Conservation (phyloP, 2,113 vertebrate genomes). For the Terrapene triunguis region DNA sequence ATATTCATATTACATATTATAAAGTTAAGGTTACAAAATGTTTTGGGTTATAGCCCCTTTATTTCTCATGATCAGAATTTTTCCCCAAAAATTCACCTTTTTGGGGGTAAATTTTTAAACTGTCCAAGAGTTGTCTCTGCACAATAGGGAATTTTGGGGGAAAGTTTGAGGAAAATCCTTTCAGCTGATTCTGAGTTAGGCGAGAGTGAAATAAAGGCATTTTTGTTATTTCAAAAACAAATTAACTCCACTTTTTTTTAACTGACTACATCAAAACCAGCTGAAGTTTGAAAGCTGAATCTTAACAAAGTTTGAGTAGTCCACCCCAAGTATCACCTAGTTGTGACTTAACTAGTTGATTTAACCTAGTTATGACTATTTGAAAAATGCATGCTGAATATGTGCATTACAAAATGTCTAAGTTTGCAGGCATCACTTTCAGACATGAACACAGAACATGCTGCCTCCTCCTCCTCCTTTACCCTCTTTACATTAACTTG, state of each 20-base stretch:
- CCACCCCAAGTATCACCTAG: neutral
- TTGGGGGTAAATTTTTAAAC: neutral
- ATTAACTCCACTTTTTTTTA: rapidly evolving
- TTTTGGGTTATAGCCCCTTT: neutral
- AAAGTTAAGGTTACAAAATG: neutral
- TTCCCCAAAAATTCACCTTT: neutral
- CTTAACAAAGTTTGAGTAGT: neutral
- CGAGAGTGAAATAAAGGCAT: neutral
- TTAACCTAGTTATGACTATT: neutral
- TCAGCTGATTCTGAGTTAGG: neutral
- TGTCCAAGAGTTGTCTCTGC: neutral
- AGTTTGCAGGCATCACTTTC: neutral
- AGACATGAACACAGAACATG: neutral
- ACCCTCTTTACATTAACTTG: neutral
- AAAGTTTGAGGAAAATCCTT: neutral
- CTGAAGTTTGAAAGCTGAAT: neutral
- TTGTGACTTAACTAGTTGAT: neutral
- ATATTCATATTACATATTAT: neutral
- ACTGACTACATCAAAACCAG: neutral
- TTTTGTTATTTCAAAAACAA: neutral
- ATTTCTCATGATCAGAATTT: neutral
- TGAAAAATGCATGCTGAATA: neutral
- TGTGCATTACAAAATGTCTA: neutral
- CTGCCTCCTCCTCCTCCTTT: neutral
- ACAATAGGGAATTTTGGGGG: neutral